These are phyloP conservation scores for Tipula helvola DNA, from an alignment of 2,888 invertebrate genomes.

Conservation along the genomic window DNA sequence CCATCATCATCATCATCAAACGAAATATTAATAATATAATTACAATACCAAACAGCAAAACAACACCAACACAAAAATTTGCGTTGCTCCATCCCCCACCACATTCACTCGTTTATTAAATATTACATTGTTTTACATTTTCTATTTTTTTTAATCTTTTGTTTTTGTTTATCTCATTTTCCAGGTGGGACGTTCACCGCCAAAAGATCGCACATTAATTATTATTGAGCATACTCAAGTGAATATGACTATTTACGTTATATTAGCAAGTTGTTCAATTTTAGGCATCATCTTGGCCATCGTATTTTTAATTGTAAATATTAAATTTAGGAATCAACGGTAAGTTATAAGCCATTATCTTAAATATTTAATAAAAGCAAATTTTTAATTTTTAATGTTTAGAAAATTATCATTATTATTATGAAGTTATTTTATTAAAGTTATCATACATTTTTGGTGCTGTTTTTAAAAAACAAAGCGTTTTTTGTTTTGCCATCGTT, in stretches of 20 bases:
- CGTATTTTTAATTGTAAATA: conserved; percentile 87
- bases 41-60: no score
- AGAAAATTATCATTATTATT: background rate
- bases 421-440: background rate
- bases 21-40: background rate
- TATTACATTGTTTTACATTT: background rate
- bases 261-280: conserved; percentile 74
- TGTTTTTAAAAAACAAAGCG: background rate
- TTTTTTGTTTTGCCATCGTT: background rate
- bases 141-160: background rate
- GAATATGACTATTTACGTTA: conserved; percentile 83
- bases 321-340: conserved; percentile 91
- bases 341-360: conserved; percentile 27
- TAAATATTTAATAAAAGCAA: background rate
- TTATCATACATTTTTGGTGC: background rate
- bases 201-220: conserved; percentile 82
- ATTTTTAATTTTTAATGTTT: background rate
- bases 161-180: conserved; percentile 10
- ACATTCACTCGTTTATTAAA: background rate
- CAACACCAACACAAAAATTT: background rate
- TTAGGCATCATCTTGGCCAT: conserved; percentile 85
- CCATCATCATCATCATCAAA: background rate
- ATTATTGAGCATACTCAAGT: conserved; percentile 84
- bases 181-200: conserved; percentile 53
- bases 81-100: background rate